These are phyloP conservation scores for Drosophila subobscura DNA, from an alignment of 1,140 invertebrate species.

Conservation along the genomic window DNA sequence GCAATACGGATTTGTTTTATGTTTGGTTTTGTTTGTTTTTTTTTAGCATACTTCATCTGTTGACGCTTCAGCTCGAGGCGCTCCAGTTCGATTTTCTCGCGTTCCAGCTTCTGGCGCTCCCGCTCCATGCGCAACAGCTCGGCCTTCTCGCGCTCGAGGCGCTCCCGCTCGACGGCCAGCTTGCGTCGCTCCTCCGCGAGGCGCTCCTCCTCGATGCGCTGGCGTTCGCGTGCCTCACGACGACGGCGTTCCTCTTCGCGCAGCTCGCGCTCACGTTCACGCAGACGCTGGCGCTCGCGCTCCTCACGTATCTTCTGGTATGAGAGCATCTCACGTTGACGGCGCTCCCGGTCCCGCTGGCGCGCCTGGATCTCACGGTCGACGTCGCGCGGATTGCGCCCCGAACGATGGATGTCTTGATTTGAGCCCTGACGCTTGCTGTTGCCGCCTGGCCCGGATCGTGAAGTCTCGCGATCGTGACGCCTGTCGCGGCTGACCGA, in stretches of 20 bases:
- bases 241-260: constrained; percentile 91
- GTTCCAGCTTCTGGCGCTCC: constrained; percentile 91
- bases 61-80: constrained; percentile 91
- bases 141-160: constrained; percentile 91
- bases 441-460: constrained; percentile 45
- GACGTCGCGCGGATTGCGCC: constrained; percentile 64
- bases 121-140: constrained; percentile 91
- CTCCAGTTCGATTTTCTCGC: constrained; percentile 92
- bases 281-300: constrained; percentile 89
- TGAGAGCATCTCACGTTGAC: constrained; percentile 79
- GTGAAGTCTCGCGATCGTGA: constrained; percentile 53
- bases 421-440: constrained; percentile 40
- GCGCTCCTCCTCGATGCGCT: constrained; percentile 91
- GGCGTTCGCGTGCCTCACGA: constrained; percentile 90
- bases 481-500: constrained; percentile 45
- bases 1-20: constrained; percentile 21
- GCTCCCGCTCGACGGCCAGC: constrained; percentile 89
- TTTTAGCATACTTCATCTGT: constrained; percentile 86
- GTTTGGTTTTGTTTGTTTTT: constrained; percentile 40
- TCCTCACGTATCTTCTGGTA: constrained; percentile 86
- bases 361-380: constrained; percentile 75
- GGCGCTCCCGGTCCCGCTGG: constrained; percentile 71
- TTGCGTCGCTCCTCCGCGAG: constrained; percentile 91
- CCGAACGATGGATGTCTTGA: constrained; percentile 42
- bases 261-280: constrained; percentile 90